A percentile compares a stretch with the other conserved stretches of the same genome.
Evolutionary conservation across 1,140 invertebrate species (phyloP).

Genomic region (Amphibalanus amphitrite): DNA sequence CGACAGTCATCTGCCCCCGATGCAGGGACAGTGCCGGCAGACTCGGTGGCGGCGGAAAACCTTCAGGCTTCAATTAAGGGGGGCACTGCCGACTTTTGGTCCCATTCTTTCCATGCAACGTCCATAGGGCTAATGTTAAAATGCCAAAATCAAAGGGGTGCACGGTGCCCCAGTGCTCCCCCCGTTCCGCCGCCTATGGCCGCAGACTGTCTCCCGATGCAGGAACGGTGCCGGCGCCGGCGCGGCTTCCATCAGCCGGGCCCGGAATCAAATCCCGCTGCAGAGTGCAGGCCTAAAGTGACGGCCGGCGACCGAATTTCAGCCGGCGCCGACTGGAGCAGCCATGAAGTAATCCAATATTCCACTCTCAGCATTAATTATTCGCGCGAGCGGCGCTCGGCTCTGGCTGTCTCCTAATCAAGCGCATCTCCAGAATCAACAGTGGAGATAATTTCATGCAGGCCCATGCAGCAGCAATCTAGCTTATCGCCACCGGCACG

Average conservation of each 20-base stretch:
- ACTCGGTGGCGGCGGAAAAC: too few relatives aligned
- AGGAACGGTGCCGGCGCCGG: too few relatives aligned
- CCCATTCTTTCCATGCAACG: too few relatives aligned
- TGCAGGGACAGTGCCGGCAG: too few relatives aligned
- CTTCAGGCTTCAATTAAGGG: too few relatives aligned
- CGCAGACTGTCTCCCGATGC: not conserved
- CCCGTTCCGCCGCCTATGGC: too few relatives aligned
- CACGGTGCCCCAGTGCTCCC: too few relatives aligned
- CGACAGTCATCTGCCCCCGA: too few relatives aligned
- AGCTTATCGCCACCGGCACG: not conserved
- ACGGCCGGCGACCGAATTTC: not conserved
- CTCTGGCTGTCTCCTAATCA: not conserved
- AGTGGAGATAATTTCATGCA: constrained; percentile 1
- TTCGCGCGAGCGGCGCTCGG: not conserved
- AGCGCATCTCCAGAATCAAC: not conserved
- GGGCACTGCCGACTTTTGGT: too few relatives aligned
- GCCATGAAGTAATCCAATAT: constrained; percentile 1
- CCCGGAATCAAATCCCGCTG: not conserved
- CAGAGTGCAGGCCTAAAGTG: not conserved
- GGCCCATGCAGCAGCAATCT: constrained; percentile 1
- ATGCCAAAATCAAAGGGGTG: too few relatives aligned
- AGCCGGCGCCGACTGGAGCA: not conserved
- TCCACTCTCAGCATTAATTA: constrained; percentile 1
- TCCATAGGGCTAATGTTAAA: too few relatives aligned
- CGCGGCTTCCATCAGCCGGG: not conserved